Base-by-base conservation (phyloP, 1,140 invertebrate genomes). In the Calephelis virginiensis region DNA sequence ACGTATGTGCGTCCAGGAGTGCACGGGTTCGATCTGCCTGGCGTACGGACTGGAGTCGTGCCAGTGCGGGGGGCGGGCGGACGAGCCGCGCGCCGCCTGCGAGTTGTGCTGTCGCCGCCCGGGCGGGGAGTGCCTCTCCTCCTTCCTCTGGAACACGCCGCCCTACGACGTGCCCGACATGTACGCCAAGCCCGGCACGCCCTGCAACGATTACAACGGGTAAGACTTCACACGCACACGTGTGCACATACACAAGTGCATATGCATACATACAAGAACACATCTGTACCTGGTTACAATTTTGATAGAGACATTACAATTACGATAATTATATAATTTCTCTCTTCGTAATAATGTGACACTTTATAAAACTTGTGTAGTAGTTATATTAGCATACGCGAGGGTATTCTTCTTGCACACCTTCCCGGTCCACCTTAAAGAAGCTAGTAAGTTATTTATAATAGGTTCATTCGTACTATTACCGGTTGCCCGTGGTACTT, bases 161-260 rank as follows among this genome's bases (percentile, higher is more conserved):
- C 97, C 97, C 0, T 97, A 95, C 82, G 96, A 98, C 89, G 96
- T 98, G 73, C 97, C 97, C 0, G 96, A 97, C 78, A 96, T 98
- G 94, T 97, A 95, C 89, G 95, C 96, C n/a, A 98, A 98, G 82
- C 97, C 97, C 0, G 96, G 97, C 59, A 97, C 97, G 38, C 98
- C 98, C 0, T 99, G 99, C 87, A 98, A 99, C 86, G 97, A 99
- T 86, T 99, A 99, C 90, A 97, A 97, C 82, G 99, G 98, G 73
- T 93, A 66, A 78, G 76, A 17, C 7, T 6, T 6, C 6, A 5
- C 8, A 53, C 8, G 9, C 50, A 10, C 8, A 28, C 14, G 17
- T 14, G 10, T 17, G 10, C 17, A 5, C 50, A 10, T n/a, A 28
- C 17, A 28, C 8, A 28, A 28, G 28, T 28, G 28, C 28, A 3